Evolutionary conservation across 2,113 vertebrate species (phyloP), one percentile per base, ranked within the genome.

Genomic region (Erpornis zantholeuca): DNA sequence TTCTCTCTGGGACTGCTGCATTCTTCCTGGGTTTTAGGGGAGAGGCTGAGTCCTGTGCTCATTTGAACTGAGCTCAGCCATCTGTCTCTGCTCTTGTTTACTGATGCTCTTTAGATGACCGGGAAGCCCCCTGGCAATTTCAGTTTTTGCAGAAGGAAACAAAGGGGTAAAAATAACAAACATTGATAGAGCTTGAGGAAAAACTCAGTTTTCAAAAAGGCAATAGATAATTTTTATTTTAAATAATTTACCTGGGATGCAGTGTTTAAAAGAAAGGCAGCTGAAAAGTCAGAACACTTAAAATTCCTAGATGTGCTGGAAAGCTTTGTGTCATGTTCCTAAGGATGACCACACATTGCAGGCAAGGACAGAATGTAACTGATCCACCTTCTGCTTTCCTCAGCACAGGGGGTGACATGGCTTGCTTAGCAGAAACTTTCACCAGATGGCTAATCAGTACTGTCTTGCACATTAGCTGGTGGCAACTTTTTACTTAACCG

Each of bases 51-150:
- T 88, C 72, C 61, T 93, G 56, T 72, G 92, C 64, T 75, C 89
- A 40, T 96, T 84, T 92, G 85, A 90, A 86, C 84, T 68, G 96
- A 89, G 84, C 82, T 91, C 86, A 94, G 77, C 96, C 95, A 95
- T 96, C 96, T 97, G 96, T 96, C 91, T 96, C 82, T 94, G 84
- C 75, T 94, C 94, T 70, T 96, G 96, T 96, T 97, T 97, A 91
- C 85, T 89, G 95, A 93, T 96, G 95, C 89, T 94, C 96, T 97
- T 93, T 93, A 92, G 94, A 92, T 95, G 94, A 89, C 91, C 87
- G 82, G 38, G 61, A 75, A 96, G 83, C 89, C 92, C 94, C 82
- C 75, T 91, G 77, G 90, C 92, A 91, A 79, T 95, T 95, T 76
- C 82, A 82, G 2, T 92, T 95, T 93, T 84, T 88, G 63, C 60